A percentile compares a stretch with the other conserved stretches of the same genome.
phyloP scores from a whole-genome alignment of 2,113 vertebrate genomes.

The Psilopsiagon aurifrons region DNA sequence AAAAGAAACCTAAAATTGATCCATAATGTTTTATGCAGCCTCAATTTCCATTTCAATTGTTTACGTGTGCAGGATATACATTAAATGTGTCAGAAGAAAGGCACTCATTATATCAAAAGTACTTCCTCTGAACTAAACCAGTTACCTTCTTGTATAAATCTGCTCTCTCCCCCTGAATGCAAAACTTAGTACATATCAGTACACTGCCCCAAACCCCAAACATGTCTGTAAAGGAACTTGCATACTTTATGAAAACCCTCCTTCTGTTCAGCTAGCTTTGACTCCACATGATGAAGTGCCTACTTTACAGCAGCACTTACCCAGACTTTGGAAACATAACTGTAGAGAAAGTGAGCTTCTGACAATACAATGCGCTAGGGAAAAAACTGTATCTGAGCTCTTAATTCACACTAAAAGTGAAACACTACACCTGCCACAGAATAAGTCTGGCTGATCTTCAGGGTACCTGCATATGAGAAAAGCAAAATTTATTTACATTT shows the following conservation, averaged over 20 bases:
- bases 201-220: not conserved
- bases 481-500: not conserved
- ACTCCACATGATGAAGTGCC: not conserved
- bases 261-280: not conserved
- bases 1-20: not conserved
- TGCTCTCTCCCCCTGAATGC: not conserved
- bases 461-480: not conserved
- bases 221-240: not conserved
- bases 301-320: not conserved
- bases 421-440: not conserved
- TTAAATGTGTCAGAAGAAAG: not conserved
- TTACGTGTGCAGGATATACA: not conserved
- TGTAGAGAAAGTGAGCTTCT: not conserved
- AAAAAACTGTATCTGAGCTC: not conserved
- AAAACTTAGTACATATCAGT: not conserved
- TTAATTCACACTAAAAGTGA: not conserved
- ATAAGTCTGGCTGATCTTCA: not conserved
- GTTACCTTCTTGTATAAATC: not conserved
- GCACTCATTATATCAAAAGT: not conserved
- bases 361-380: not conserved
- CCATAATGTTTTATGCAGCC: not conserved
- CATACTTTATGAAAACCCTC: not conserved
- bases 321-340: not conserved
- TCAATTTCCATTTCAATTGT: not conserved
- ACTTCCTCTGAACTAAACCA: not conserved